Conservation (phyloP, 2,888 invertebrate species). For the Dryococelus australis region DNA sequence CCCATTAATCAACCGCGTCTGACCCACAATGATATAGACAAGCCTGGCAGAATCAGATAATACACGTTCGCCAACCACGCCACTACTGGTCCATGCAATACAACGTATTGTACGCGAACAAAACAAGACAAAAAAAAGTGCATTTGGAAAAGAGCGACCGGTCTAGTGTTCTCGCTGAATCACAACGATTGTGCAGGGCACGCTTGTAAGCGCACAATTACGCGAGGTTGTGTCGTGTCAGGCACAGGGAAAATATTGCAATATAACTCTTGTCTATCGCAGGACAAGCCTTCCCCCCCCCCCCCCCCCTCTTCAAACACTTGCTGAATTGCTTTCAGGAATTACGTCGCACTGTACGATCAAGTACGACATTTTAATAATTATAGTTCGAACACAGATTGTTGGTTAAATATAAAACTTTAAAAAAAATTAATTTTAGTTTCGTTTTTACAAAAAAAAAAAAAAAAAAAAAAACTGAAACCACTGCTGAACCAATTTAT, state of each 20-base stretch:
- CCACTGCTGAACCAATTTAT: no score
- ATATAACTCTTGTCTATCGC: not conserved
- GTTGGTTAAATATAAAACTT: no score
- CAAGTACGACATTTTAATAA: not conserved
- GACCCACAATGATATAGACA: conserved; percentile 7
- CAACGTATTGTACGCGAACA: not conserved
- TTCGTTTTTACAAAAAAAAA: no score
- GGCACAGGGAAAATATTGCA: not conserved
- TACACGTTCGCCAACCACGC: not conserved
- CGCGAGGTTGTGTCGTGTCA: not conserved
- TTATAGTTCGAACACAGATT: no score
- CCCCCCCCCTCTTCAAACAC: not conserved
- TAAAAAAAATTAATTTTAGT: no score
- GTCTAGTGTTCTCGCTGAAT: conserved; percentile 1
- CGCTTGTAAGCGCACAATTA: conserved; percentile 9
- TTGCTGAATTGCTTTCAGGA: not conserved
- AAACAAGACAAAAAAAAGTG: no score
- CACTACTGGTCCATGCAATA: not conserved
- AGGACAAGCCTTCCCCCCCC: not conserved
- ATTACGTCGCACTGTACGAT: not conserved
- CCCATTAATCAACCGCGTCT: conserved; percentile 8
- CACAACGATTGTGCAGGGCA: not conserved
- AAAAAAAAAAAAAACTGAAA: no score
- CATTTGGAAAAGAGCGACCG: not conserved
- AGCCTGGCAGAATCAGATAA: conserved; percentile 5